A percentile compares a stretch with the other conserved stretches of the same genome.
Conservation (phyloP, 2,888 invertebrate species). For the Oxyscelio sp. region DNA sequence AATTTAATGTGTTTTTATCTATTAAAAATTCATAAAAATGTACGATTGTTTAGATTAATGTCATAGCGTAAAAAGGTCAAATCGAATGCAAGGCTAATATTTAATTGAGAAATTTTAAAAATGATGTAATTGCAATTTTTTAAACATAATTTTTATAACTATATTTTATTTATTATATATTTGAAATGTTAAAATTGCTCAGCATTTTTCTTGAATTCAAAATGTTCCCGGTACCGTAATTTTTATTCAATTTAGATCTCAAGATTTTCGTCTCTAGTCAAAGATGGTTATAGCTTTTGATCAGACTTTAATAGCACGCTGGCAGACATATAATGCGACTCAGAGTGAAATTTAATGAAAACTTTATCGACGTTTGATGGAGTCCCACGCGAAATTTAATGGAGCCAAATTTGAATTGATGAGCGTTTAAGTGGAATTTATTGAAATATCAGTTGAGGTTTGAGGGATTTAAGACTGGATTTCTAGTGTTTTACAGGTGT, state of each 20-base stretch:
- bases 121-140: too few species aligned
- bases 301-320: slow-evolving; percentile 16
- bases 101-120: too few species aligned
- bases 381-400: slow-evolving; percentile 33
- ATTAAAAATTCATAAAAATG: too few species aligned
- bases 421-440: slow-evolving; percentile 42
- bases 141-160: too few species aligned
- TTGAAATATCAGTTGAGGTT: neutral
- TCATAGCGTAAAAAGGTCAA: too few species aligned
- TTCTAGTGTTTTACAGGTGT: slow-evolving; percentile 8
- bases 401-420: slow-evolving; percentile 41
- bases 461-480: neutral
- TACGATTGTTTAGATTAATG: too few species aligned
- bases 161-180: too few species aligned
- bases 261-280: neutral
- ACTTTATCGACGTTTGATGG: slow-evolving; percentile 40
- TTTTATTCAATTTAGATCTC: neutral
- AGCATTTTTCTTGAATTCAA: too few species aligned
- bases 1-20: too few species aligned
- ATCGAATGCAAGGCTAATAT: too few species aligned
- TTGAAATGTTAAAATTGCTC: too few species aligned
- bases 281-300: slow-evolving; percentile 12
- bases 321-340: slow-evolving; percentile 25
- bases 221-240: too few species aligned
- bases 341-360: slow-evolving; percentile 43